A percentile compares a stretch with the other conserved stretches of the same genome.
phyloP scores from a whole-genome alignment of 2,113 vertebrate species.

The Eptesicus fuscus region DNA sequence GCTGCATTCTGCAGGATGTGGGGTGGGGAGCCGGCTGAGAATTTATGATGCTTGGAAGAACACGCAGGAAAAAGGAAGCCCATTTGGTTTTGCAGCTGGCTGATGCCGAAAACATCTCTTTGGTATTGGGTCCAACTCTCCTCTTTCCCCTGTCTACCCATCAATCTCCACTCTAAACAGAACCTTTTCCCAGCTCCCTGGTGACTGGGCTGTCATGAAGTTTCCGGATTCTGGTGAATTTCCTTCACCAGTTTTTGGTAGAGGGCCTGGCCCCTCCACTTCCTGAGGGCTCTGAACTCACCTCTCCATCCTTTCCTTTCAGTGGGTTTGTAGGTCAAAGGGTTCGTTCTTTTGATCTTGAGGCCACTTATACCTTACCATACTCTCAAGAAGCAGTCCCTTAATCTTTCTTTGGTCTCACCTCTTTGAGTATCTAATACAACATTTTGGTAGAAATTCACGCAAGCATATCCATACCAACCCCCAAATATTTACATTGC shows the following conservation, averaged over 20 bases:
- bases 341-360: slow-evolving; percentile 43
- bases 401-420: not conserved
- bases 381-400: not conserved
- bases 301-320: slow-evolving; percentile 34
- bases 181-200: slow-evolving; percentile 25
- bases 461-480: not conserved
- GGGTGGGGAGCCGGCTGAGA: not conserved
- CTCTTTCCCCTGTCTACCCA: not conserved
- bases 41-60: slow-evolving; percentile 58
- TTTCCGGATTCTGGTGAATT: slow-evolving; percentile 60
- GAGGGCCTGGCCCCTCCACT: slow-evolving; percentile 9
- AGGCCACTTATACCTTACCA: slow-evolving; percentile 35
- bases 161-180: slow-evolving; percentile 22
- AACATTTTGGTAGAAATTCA: slow-evolving; percentile 19
- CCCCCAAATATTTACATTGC: slow-evolving; percentile 11
- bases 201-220: slow-evolving; percentile 38
- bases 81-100: slow-evolving; percentile 50
- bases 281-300: slow-evolving; percentile 33
- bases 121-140: slow-evolving; percentile 30
- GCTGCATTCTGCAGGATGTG: slow-evolving; percentile 20
- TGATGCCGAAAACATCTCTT: slow-evolving; percentile 54
- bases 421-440: slow-evolving; percentile 22
- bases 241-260: slow-evolving; percentile 36
- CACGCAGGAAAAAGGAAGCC: slow-evolving; percentile 34
- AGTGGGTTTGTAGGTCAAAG: slow-evolving; percentile 55